Conservation (phyloP, 1,140 invertebrate genomes). For the Procambarus clarkii region DNA sequence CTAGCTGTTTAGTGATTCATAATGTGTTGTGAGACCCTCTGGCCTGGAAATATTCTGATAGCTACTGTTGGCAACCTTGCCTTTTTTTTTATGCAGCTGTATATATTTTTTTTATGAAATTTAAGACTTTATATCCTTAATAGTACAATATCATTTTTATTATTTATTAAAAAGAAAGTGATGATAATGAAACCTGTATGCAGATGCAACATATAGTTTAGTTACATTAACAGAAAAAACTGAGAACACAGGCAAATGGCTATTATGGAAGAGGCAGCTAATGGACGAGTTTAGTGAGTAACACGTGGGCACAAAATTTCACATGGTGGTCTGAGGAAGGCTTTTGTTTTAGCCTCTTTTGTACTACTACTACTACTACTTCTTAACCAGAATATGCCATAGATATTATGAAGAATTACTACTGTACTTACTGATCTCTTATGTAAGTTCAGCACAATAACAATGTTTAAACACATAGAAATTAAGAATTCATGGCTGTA, state of each 20-base stretch:
- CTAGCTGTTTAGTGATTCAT: slow-evolving; percentile 41
- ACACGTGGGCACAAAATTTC: background rate
- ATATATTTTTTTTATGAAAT: background rate
- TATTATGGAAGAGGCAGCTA: slow-evolving; percentile 21
- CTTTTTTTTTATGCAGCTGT: background rate
- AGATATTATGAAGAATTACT: slow-evolving; percentile 15
- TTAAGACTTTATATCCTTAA: background rate
- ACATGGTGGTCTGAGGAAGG: slow-evolving; percentile 31
- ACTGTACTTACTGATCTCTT: slow-evolving; percentile 59
- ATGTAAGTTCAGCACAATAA: slow-evolving; percentile 57
- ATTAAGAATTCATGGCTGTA: slow-evolving; percentile 55
- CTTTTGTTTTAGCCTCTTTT: slow-evolving; percentile 9
- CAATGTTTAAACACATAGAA: slow-evolving; percentile 53
- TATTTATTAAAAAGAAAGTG: background rate
- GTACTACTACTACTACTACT: background rate
- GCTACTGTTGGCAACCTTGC: background rate
- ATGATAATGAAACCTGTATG: background rate
- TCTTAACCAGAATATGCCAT: slow-evolving; percentile 6
- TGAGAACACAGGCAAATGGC: slow-evolving; percentile 11
- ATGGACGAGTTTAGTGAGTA: background rate
- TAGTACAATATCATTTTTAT: background rate
- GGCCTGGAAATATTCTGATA: background rate
- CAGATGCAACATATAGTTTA: background rate
- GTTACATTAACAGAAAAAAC: background rate
- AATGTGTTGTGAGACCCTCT: slow-evolving; percentile 26